Evolutionary conservation across 2,888 invertebrate species (phyloP).

Genomic region (Flexamia atlantica): DNA sequence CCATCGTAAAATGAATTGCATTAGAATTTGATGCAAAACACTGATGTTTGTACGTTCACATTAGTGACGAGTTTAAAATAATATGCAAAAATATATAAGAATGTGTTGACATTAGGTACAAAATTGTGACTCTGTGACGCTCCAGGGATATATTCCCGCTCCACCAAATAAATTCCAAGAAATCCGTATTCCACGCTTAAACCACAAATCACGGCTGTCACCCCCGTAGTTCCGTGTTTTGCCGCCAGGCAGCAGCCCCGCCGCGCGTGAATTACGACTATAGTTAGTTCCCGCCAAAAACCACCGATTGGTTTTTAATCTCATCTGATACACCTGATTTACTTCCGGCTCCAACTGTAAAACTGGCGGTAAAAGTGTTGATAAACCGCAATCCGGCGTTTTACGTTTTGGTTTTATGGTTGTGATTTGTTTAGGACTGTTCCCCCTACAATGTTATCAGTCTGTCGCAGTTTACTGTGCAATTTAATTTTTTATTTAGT

Average conservation of each 20-base stretch:
- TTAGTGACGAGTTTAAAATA: too few relatives aligned
- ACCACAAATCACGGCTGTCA: background rate
- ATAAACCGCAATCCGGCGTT: constrained; percentile 7
- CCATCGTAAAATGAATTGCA: too few relatives aligned
- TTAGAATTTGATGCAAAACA: too few relatives aligned
- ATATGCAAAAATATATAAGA: too few relatives aligned
- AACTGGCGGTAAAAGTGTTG: constrained; percentile 35
- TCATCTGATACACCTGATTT: constrained; percentile 44
- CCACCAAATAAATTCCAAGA: background rate
- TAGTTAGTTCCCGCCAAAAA: constrained; percentile 49
- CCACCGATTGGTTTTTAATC: constrained; percentile 41
- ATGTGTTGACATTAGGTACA: too few relatives aligned
- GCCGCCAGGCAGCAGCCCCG: constrained; percentile 17
- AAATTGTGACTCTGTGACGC: background rate
- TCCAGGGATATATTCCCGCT: background rate
- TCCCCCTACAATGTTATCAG: background rate
- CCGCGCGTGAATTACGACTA: constrained; percentile 22
- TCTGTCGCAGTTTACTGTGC: too few relatives aligned
- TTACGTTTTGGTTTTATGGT: constrained; percentile 4
- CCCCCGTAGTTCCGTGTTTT: constrained; percentile 26
- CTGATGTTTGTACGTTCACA: too few relatives aligned
- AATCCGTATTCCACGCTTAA: background rate
- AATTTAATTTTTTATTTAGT: background rate
- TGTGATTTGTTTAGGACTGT: constrained; percentile 8
- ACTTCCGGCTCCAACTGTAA: constrained; percentile 22